These are phyloP conservation scores for Phania funesta DNA, from an alignment of 2,888 invertebrate species.

Conservation along the genomic window DNA sequence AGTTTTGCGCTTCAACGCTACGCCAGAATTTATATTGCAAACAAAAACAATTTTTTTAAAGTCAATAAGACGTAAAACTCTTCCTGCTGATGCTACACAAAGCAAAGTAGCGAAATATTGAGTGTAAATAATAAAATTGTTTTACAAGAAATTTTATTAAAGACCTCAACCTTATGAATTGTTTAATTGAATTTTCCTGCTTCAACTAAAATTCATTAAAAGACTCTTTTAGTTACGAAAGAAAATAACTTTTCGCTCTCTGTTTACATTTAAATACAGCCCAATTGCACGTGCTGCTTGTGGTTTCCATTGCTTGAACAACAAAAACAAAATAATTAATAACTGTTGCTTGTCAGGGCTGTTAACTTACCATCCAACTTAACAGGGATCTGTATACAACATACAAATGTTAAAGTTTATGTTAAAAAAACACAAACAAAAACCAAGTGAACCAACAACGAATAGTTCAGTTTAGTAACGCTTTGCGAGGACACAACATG, in stretches of 20 bases:
- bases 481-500: slow-evolving; percentile 40
- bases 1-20: too few species aligned
- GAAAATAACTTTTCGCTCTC: slow-evolving; percentile 34
- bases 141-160: too few species aligned
- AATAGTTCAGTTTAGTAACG: slow-evolving; percentile 54
- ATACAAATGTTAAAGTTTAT: background rate
- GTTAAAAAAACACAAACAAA: slow-evolving; percentile 51
- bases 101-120: too few species aligned
- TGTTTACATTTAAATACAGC: slow-evolving; percentile 45
- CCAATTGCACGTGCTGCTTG: slow-evolving; percentile 42
- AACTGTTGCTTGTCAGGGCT: slow-evolving; percentile 55
- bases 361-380: slow-evolving; percentile 58
- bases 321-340: background rate
- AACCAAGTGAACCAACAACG: slow-evolving; percentile 54
- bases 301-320: background rate
- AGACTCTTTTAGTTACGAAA: too few species aligned
- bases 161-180: too few species aligned
- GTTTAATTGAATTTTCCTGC: too few species aligned
- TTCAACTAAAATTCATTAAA: too few species aligned
- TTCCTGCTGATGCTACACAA: too few species aligned
- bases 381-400: slow-evolving; percentile 16
- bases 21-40: too few species aligned
- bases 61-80: too few species aligned
- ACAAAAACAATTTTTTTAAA: too few species aligned
- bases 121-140: too few species aligned